Conservation (phyloP, 2,888 invertebrate species). For the Diaphora mendica region DNA sequence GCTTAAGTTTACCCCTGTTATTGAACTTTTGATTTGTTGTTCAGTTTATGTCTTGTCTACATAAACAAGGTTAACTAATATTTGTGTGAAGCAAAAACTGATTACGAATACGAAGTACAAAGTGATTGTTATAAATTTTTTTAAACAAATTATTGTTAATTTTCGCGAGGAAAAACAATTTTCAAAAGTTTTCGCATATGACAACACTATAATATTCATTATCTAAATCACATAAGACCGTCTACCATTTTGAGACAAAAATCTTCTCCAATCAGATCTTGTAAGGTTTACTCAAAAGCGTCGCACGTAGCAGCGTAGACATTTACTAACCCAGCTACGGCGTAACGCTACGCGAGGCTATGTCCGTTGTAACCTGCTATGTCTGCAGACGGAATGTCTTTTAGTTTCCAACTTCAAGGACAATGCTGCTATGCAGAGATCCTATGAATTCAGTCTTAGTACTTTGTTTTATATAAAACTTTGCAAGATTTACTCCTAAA, state of each 20-base stretch:
- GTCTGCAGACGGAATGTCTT: constrained; percentile 34
- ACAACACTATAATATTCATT: not conserved
- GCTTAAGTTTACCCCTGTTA: not conserved
- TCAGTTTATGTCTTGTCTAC: not conserved
- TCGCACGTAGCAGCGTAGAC: constrained; percentile 33
- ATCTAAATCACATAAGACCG: not conserved
- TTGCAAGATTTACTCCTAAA: constrained; percentile 13
- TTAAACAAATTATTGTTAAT: too few relatives aligned
- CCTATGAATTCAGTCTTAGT: constrained; percentile 22
- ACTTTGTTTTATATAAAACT: constrained; percentile 14
- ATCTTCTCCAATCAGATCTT: not conserved
- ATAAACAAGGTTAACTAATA: not conserved
- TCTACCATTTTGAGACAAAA: not conserved
- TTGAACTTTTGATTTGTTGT: not conserved
- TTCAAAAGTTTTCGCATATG: not conserved
- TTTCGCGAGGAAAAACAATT: too few relatives aligned
- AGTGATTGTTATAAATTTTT: too few relatives aligned
- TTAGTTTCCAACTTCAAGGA: constrained; percentile 41
- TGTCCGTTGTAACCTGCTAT: constrained; percentile 34
- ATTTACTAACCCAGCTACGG: constrained; percentile 37
- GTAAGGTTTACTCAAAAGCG: not conserved
- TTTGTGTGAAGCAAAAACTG: too few relatives aligned
- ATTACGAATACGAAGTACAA: too few relatives aligned
- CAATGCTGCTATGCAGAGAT: constrained; percentile 32
- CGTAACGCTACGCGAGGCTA: constrained; percentile 35